A percentile compares a stretch with the other conserved stretches of the same genome.
Evolutionary conservation across 2,888 invertebrate genomes (phyloP).

Genomic region (Netelia melanura): DNA sequence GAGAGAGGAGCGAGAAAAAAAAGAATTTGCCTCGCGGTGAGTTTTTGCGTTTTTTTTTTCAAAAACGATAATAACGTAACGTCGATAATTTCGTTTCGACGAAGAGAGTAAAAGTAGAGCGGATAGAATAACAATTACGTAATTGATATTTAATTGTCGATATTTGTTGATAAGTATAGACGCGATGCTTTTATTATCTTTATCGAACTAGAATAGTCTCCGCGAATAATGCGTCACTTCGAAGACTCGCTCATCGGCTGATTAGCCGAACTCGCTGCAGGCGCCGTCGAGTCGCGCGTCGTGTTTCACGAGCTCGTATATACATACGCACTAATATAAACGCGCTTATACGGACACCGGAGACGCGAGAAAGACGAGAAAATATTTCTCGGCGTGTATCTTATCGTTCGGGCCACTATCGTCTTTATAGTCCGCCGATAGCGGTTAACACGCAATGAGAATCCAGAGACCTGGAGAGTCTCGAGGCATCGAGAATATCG

Average conservation of each 20-base stretch:
- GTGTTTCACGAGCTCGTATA: not conserved
- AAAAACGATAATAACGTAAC: not conserved
- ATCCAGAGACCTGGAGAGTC: conserved; percentile 25
- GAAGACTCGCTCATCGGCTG: conserved; percentile 37
- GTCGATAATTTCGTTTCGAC: no score
- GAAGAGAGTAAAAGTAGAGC: no score
- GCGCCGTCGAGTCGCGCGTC: conserved; percentile 44
- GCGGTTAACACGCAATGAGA: conserved; percentile 31
- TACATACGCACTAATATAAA: not conserved
- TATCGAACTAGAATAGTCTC: conserved; percentile 8
- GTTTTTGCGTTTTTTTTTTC: not conserved
- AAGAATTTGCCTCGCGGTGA: not conserved
- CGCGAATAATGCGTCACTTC: conserved; percentile 26
- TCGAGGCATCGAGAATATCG: not conserved
- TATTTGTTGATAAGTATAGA: not conserved
- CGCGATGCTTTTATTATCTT: not conserved
- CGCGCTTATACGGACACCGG: not conserved
- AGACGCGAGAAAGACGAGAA: not conserved
- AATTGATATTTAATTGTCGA: not conserved
- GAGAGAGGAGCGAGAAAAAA: conserved; percentile 11
- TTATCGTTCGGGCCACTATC: conserved; percentile 62
- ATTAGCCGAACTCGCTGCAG: conserved; percentile 35
- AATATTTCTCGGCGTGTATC: conserved; percentile 31
- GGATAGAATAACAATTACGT: no score
- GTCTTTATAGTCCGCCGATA: conserved; percentile 47